Evolutionary conservation across 2,888 invertebrate genomes (phyloP), one percentile per base, ranked within the genome.

Genomic region (Orchestes rusci): DNA sequence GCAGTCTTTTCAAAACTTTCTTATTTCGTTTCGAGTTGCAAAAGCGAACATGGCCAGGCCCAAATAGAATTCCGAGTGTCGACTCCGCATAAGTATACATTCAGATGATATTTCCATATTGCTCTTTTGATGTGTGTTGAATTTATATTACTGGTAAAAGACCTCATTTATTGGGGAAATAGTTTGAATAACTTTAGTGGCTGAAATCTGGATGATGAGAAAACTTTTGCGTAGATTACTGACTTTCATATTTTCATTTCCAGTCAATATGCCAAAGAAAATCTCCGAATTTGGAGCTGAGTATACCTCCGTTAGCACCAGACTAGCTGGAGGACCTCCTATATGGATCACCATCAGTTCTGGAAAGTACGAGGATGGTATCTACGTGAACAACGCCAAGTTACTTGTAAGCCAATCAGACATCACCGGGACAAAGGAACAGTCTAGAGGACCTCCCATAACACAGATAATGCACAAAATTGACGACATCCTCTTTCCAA

Each of bases 401-500:
- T 13, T 17, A 33, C 12, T 40, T 18, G 16, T 30, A 30, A 76
- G 78, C 34, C 74, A 80, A 46, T 84, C 86, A 16, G 74, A 79
- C 61, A 78, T 78, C 59, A 73, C 76, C 56, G 76, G 81, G 28
- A 27, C 27, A 15, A 47, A 39, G 30, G 23, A 5, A 8, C 18
- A 7, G 19, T 71, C 70, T 50, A 76, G 75, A 53, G 74, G 73
- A 47, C 70, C 69, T 39, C 42, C 42, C 5, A 73, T 71, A 62
- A 75, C 73, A n/a, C 68, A 91, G 87, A 81, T 90, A 12, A 74
- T 92, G 55, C 90, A 92, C 67, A 81, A 89, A 59, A 88, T 92
- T 63, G 89, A 90, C 62, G 85, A 88, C 68, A 88, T 92, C 18
- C 70, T 92, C 48, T 80, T 84, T 56, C 91, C 91, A 0, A 78